Evolutionary conservation across 2,113 vertebrate species (phyloP), one percentile per base, ranked within the genome.

Genomic region (Mustela lutreola): DNA sequence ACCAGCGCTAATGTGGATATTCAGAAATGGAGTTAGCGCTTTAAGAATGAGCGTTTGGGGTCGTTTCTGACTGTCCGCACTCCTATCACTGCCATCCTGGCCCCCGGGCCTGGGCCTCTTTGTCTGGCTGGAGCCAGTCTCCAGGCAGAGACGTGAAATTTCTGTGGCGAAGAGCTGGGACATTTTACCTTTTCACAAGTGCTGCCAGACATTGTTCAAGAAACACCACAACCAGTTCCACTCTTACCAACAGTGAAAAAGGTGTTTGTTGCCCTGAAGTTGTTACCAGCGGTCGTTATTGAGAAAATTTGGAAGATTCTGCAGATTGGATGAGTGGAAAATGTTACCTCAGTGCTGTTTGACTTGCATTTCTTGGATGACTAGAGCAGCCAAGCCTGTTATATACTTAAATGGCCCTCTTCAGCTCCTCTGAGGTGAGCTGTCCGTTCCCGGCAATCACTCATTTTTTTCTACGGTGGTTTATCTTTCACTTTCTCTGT

Each of bases 401-500:
- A 73, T 36, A 48, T 39, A 33, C 39, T 22, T 67, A 50, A 63
- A 14, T 62, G 63, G 28, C 82, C 73, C 31, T 62, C 65, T 90
- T 56, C 36, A 65, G 53, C 26, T 75, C 26, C 81, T 62, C 56
- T 0, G 14, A 91, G 86, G 80, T 79, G 39, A 71, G 53, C 39
- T 31, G 11, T 50, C 58, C 62, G 33, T 50, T 70, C 82, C 18
- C 0, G 45, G 42, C 45, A 19, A 36, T 75, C 62, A 50, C 36
- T 81, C 21, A 14, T 42, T 71, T 53, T 53, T 80, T 81, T 7
- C 75, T 89, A 42, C 19, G 56, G 33, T 82, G 22, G 26, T 83
- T 95, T 96, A 62, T 75, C 89, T 94, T 83, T 79, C 78, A 53
- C 78, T 87, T 82, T 79, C 60, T 86, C 56, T 80, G 75, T 58